phyloP scores from a whole-genome alignment of 2,888 invertebrate species.

The Acanthacorydalis orientalis region DNA sequence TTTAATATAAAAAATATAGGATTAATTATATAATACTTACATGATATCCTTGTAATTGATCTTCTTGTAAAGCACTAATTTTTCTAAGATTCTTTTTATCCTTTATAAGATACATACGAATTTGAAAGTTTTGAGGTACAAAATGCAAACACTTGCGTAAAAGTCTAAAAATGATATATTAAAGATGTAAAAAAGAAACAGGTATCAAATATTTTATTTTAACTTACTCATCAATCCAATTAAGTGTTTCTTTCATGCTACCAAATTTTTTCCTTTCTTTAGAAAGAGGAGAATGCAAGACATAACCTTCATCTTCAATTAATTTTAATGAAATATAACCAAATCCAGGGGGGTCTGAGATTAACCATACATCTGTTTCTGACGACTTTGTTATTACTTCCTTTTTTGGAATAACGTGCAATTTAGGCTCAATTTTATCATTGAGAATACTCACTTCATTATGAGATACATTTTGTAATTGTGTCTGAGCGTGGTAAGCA shows the following conservation, averaged over 20 bases:
- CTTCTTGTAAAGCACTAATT: constrained; percentile 6
- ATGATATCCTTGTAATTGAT: constrained; percentile 15
- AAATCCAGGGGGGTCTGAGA: constrained; percentile 8
- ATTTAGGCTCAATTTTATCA: too few relatives aligned
- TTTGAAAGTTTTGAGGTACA: constrained; percentile 5
- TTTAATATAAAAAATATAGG: neutral
- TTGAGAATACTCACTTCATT: too few relatives aligned
- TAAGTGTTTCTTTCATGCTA: constrained; percentile 7
- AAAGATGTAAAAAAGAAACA: neutral
- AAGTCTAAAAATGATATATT: constrained; percentile 5
- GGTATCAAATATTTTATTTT: constrained; percentile 4
- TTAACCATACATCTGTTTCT: constrained; percentile 1
- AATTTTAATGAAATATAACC: constrained; percentile 10
- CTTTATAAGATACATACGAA: constrained; percentile 6
- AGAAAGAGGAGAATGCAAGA: constrained; percentile 9
- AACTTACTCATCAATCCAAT: constrained; percentile 12
- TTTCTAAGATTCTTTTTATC: constrained; percentile 3
- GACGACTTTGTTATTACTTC: too few relatives aligned
- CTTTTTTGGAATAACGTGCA: too few relatives aligned
- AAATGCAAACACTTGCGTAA: constrained; percentile 7
- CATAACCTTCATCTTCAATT: constrained; percentile 3
- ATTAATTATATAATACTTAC: constrained; percentile 16
- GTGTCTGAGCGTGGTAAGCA: too few relatives aligned
- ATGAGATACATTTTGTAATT: too few relatives aligned
- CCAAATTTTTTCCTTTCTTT: constrained; percentile 7